Percentiles rank a stretch among this genome's conserved stretches.
Evolutionary conservation across 2,113 vertebrate genomes (phyloP).

Genomic region (Mobula hypostoma): DNA sequence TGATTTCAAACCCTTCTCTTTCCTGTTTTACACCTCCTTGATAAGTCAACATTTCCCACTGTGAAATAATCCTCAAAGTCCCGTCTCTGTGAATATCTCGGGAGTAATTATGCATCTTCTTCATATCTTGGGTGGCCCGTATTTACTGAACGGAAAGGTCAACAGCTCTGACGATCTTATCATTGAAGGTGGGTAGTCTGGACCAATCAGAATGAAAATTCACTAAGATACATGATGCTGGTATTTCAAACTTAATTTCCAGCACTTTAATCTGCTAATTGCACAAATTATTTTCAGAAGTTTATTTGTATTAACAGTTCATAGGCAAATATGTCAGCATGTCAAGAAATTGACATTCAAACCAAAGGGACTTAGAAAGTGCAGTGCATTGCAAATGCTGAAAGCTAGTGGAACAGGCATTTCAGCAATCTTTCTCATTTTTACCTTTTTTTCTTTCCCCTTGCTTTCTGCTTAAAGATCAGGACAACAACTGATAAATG

Average conservation of each 20-base stretch:
- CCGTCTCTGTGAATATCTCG: not conserved
- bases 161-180: not conserved
- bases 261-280: not conserved
- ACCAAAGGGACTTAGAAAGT: not conserved
- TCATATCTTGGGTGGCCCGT: not conserved
- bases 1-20: not conserved
- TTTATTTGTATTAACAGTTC: not conserved
- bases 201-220: not conserved
- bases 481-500: slow-evolving; percentile 32
- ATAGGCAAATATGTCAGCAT: not conserved
- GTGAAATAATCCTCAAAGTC: not conserved
- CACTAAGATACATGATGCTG: not conserved
- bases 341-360: not conserved
- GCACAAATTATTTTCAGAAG: not conserved
- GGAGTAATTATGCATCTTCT: not conserved
- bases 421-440: not conserved
- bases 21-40: not conserved
- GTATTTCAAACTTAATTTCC: not conserved
- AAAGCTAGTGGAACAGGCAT: slow-evolving; percentile 23
- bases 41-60: not conserved
- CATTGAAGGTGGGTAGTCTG: not conserved
- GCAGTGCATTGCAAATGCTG: not conserved
- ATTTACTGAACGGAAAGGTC: not conserved
- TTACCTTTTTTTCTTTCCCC: not conserved
- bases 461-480: slow-evolving; percentile 31